phyloP scores from a whole-genome alignment of 2,113 vertebrate species.

The Camelus dromedarius region DNA sequence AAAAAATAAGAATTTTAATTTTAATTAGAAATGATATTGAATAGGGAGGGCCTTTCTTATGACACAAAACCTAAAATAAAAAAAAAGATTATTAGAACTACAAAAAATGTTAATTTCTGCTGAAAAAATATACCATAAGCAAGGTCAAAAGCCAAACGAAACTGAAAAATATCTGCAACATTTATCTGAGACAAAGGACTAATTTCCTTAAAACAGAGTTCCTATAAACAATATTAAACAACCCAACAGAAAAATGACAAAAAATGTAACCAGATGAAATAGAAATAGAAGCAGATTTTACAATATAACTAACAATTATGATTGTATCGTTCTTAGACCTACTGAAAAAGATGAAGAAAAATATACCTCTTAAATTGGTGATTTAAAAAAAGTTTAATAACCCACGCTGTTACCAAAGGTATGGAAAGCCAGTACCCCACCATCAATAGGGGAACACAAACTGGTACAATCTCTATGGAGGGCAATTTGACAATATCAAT shows the following conservation, averaged over 20 bases:
- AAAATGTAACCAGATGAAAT: slow-evolving; percentile 4
- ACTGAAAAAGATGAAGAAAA: slow-evolving; percentile 55
- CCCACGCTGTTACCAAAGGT: background rate
- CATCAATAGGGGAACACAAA: background rate
- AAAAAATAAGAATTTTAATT: background rate
- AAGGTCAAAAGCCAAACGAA: slow-evolving; percentile 53
- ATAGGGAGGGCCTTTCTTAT: slow-evolving; percentile 42
- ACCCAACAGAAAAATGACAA: slow-evolving; percentile 29
- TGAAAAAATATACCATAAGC: slow-evolving; percentile 11
- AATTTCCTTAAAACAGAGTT: slow-evolving; percentile 42
- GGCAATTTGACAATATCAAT: background rate
- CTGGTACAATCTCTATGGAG: background rate
- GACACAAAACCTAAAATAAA: slow-evolving; percentile 23
- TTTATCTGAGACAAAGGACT: background rate
- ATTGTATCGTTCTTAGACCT: background rate
- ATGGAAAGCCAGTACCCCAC: background rate
- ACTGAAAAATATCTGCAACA: slow-evolving; percentile 26
- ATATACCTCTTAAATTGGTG: slow-evolving; percentile 9
- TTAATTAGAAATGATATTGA: slow-evolving; percentile 47
- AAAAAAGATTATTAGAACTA: background rate
- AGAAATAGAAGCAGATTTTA: slow-evolving; percentile 25
- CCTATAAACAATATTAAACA: slow-evolving; percentile 23
- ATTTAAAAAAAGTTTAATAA: background rate
- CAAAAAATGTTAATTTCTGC: slow-evolving; percentile 9
- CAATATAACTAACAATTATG: slow-evolving; percentile 48